phyloP scores from a whole-genome alignment of 2,797 vertebrate genomes.

The Pangasius djambal region DNA sequence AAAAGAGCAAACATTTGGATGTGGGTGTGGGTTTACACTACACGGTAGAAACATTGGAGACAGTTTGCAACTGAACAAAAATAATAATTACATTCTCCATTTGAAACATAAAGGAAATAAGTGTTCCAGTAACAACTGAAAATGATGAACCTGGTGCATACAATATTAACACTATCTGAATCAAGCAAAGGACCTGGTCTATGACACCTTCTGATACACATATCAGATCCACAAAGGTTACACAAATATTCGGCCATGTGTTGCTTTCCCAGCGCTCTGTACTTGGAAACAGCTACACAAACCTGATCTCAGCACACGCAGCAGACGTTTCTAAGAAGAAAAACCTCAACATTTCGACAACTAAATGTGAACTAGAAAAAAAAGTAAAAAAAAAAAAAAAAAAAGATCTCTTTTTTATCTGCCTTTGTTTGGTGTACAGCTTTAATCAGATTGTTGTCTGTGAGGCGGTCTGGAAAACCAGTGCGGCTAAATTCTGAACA shows the following conservation, averaged over 20 bases:
- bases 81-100: background rate
- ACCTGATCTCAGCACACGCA: background rate
- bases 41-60: background rate
- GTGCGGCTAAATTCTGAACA: background rate
- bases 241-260: slow-evolving; percentile 25
- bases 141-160: background rate
- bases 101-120: background rate
- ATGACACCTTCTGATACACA: background rate
- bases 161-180: background rate
- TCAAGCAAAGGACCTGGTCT: background rate
- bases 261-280: slow-evolving; percentile 1
- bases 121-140: background rate
- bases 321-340: background rate
- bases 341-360: background rate
- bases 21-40: background rate
- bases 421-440: background rate
- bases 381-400: background rate
- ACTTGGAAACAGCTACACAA: background rate
- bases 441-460: background rate
- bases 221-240: background rate
- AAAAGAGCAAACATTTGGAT: slow-evolving; percentile 10
- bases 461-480: background rate
- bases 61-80: background rate
- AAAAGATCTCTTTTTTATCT: background rate
- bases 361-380: background rate